Conservation (phyloP, 1,140 invertebrate species). For the Popillia japonica region DNA sequence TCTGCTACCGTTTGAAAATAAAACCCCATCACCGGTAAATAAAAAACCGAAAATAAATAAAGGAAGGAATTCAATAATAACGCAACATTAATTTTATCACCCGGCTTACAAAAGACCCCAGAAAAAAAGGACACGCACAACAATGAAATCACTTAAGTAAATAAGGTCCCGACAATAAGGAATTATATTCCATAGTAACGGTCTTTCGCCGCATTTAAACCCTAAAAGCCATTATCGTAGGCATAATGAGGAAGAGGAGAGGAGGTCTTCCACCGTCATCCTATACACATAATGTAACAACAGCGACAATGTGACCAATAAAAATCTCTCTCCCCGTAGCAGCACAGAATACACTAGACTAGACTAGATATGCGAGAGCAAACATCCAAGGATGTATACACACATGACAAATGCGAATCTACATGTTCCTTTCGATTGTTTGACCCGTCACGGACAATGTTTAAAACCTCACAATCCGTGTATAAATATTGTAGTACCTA, state of each 20-base stretch:
- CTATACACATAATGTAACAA: background rate
- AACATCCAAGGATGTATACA: slow-evolving; percentile 35
- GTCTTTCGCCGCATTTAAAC: background rate
- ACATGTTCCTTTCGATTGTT: slow-evolving; percentile 27
- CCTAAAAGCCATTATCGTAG: slow-evolving; percentile 19
- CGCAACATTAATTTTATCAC: slow-evolving; percentile 22
- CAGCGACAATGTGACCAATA: slow-evolving; percentile 3
- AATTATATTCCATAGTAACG: slow-evolving; percentile 30
- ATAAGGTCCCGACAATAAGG: slow-evolving; percentile 30
- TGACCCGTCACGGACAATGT: slow-evolving; percentile 44
- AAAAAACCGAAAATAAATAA: background rate
- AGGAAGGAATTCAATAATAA: background rate
- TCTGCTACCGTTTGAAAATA: background rate
- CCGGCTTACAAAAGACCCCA: slow-evolving; percentile 9
- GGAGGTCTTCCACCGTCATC: background rate
- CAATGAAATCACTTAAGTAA: slow-evolving; percentile 15
- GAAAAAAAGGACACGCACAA: background rate
- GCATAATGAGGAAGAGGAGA: slow-evolving; percentile 1
- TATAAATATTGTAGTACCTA: slow-evolving; percentile 55
- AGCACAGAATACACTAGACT: background rate
- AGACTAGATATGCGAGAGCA: background rate
- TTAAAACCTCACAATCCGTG: slow-evolving; percentile 51
- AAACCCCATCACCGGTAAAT: background rate
- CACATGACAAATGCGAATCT: slow-evolving; percentile 42
- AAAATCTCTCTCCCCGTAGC: background rate